Evolutionary conservation across 2,797 vertebrate genomes (phyloP), one percentile per base, ranked within the genome.

Genomic region (Anisognathus igniventris): DNA sequence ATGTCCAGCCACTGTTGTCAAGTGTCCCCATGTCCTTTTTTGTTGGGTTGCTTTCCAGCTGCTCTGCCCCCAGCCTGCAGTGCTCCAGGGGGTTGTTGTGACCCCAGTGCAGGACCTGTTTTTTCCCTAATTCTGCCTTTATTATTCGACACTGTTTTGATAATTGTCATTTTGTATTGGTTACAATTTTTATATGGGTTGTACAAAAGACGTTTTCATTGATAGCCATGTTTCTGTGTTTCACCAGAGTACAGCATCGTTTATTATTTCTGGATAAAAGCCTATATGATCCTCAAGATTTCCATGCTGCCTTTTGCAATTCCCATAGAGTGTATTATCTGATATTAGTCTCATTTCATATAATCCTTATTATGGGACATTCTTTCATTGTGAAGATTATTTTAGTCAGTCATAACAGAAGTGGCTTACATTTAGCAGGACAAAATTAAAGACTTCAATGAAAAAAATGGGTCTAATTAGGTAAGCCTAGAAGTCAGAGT

Each of bases 1-100:
- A 12, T 10, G 19, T 7, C 47, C 31, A 61, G 35, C 8, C 25
- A 3, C 33, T 47, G 25, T 9, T 12, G 21, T 12, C 4, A 21
- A 74, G 10, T 1, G 24, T 14, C 9, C 23, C 23, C 19, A n/a
- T 9, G n/a, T 13, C 6, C 5, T 62, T 48, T 68, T 37, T 12
- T 10, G 7, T 11, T 30, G 24, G 9, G 6, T 3, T 0, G 0
- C 7, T 37, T 75, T 68, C 28, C 28, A 62, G 27, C 6, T 0
- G 0, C 28, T 30, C 42, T 70, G 14, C 3, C 9, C 7, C 7
- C 7, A 48, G 31, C 19, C 42, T n/a, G n/a, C 8, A 37, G 31
- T 0, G 0, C 2, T 37, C 20, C 42, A 50, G 10, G 9, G 13
- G 5, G 3, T 24, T 28, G 2, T 22, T 62, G 6, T 33, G 16